Evolutionary conservation across 2,888 invertebrate genomes (phyloP).

Genomic region (Callosobruchus maculatus): DNA sequence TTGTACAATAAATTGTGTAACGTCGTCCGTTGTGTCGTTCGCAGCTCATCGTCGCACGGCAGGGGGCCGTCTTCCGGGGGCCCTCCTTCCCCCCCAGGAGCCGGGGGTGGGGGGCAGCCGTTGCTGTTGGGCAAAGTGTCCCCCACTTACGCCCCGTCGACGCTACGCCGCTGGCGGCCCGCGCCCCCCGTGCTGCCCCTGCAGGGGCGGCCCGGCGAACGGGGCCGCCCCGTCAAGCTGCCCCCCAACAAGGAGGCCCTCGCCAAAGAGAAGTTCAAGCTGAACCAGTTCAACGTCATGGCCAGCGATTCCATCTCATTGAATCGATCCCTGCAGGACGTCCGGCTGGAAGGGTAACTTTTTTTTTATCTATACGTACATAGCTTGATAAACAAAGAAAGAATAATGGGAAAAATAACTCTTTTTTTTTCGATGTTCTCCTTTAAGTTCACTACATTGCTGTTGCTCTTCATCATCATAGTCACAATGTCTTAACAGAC

Average conservation of each 20-base stretch:
- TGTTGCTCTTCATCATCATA: too few relatives aligned
- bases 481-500: too few relatives aligned
- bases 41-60: background rate
- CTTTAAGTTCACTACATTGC: too few relatives aligned
- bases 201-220: conserved; percentile 79
- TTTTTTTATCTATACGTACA: background rate
- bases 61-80: background rate
- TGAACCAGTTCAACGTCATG: conserved; percentile 97
- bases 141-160: conserved; percentile 44
- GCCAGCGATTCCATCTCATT: conserved; percentile 97
- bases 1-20: too few relatives aligned
- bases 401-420: too few relatives aligned
- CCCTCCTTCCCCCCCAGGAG: background rate
- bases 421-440: too few relatives aligned
- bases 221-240: conserved; percentile 89
- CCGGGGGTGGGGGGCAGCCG: too few relatives aligned
- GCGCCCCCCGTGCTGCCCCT: conserved; percentile 67
- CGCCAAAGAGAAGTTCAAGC: conserved; percentile 93
- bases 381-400: too few relatives aligned
- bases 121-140: background rate
- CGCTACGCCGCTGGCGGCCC: conserved; percentile 68
- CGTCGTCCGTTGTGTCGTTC: background rate
- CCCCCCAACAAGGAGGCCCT: conserved; percentile 80
- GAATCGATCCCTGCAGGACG: conserved; percentile 92
- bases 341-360: conserved; percentile 79